Percentiles rank a stretch among this genome's conserved stretches.
Conservation (phyloP, 1,140 invertebrate species). For the Megathymus violae region DNA sequence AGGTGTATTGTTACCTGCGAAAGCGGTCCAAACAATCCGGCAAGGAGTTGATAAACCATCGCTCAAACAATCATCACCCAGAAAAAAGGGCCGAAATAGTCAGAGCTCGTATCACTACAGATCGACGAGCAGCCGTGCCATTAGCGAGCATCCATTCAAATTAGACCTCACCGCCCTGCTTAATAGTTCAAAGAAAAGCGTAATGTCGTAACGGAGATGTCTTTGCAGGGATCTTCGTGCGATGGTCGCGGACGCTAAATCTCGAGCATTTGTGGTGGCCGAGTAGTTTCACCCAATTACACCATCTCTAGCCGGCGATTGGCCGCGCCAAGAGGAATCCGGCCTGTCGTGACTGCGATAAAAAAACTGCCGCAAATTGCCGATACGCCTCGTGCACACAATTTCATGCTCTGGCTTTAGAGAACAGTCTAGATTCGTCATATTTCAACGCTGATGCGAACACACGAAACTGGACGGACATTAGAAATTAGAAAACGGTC, state of each 20-base stretch:
- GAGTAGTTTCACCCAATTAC: slow-evolving; percentile 80
- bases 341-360: slow-evolving; percentile 79
- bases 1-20: slow-evolving; percentile 55
- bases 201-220: slow-evolving; percentile 38
- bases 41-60: slow-evolving; percentile 60
- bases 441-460: slow-evolving; percentile 67
- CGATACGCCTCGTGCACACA: slow-evolving; percentile 82
- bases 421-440: slow-evolving; percentile 78
- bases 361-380: slow-evolving; percentile 82
- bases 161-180: slow-evolving; percentile 47
- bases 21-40: slow-evolving; percentile 49
- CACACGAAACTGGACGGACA: slow-evolving; percentile 53
- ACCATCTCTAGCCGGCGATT: slow-evolving; percentile 75
- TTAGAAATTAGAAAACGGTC: slow-evolving; percentile 47
- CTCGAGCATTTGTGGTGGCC: slow-evolving; percentile 72
- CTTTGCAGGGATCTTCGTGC: slow-evolving; percentile 55
- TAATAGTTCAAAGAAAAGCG: slow-evolving; percentile 32
- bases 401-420: slow-evolving; percentile 76
- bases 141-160: slow-evolving; percentile 57
- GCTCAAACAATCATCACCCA: slow-evolving; percentile 65
- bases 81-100: slow-evolving; percentile 74
- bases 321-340: slow-evolving; percentile 74
- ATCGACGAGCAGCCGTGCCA: slow-evolving; percentile 61
- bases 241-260: slow-evolving; percentile 60
- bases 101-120: slow-evolving; percentile 57